These are phyloP conservation scores for Cyphomyrus plagiostoma DNA, from an alignment of 2,113 vertebrate species.

Conservation along the genomic window DNA sequence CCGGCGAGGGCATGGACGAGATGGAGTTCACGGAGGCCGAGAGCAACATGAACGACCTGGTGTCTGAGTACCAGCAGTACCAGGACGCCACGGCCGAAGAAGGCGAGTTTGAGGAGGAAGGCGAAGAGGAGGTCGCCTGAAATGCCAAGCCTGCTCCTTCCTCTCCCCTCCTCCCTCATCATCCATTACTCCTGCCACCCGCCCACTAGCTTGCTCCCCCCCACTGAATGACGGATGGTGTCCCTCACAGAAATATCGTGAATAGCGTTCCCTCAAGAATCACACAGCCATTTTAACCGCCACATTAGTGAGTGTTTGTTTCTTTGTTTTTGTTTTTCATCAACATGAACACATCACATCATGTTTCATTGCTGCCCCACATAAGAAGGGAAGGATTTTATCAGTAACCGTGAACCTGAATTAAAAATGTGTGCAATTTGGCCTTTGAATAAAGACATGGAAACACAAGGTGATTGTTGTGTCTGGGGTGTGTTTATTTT, in stretches of 20 bases:
- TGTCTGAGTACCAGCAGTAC: slow-evolving; percentile 88
- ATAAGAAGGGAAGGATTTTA: slow-evolving; percentile 14
- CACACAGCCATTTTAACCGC: not conserved
- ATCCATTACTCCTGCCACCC: not conserved
- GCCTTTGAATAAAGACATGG: slow-evolving; percentile 31
- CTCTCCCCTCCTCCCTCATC: not conserved
- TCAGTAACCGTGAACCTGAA: not conserved
- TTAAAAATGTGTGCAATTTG: slow-evolving; percentile 12
- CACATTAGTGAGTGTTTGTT: not conserved
- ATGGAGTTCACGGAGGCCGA: slow-evolving; percentile 67
- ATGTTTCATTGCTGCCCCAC: not conserved
- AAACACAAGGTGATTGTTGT: not conserved
- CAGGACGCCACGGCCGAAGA: slow-evolving; percentile 77
- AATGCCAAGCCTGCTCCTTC: not conserved
- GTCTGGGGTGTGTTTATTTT: not conserved
- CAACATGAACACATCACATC: not conserved
- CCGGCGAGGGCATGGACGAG: slow-evolving; percentile 81
- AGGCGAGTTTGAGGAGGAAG: slow-evolving; percentile 46
- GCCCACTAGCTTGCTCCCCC: not conserved
- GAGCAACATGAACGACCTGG: slow-evolving; percentile 87
- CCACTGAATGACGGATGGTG: not conserved
- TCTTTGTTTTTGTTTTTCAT: not conserved
- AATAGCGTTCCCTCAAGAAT: not conserved
- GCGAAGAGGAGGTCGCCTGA: slow-evolving; percentile 50
- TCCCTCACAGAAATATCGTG: not conserved